Evolutionary conservation across 2,888 invertebrate species (phyloP).

Genomic region (Tetanocera ferruginea): DNA sequence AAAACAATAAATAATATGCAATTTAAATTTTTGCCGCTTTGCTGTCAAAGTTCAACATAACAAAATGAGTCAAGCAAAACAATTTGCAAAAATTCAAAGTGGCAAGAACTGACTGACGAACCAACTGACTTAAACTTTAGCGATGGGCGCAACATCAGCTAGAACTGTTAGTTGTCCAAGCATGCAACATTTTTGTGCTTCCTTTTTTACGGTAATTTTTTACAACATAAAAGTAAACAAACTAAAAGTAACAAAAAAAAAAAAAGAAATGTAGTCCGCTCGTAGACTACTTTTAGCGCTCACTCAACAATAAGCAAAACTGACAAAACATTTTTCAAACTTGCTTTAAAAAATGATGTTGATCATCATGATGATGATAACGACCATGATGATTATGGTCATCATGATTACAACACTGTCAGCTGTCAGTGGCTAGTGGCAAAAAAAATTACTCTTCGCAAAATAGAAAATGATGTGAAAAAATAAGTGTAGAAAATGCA

Average conservation of each 20-base stretch:
- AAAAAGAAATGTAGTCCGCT: too few species aligned
- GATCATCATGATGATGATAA: too few species aligned
- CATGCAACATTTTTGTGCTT: too few species aligned
- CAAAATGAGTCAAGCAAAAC: constrained; percentile 13
- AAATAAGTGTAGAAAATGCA: background rate
- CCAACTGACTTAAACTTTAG: background rate
- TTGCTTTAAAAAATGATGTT: constrained; percentile 17
- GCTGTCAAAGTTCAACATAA: constrained; percentile 16
- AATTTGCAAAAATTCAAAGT: constrained; percentile 20
- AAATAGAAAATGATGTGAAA: background rate
- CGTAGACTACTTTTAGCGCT: too few species aligned
- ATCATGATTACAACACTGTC: constrained; percentile 23
- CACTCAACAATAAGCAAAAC: constrained; percentile 15
- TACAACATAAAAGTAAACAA: too few species aligned
- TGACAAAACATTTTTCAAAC: constrained; percentile 28
- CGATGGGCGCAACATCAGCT: too few species aligned
- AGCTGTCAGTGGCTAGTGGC: background rate
- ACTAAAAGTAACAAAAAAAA: too few species aligned
- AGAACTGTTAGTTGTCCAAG: too few species aligned
- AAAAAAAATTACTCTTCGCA: background rate
- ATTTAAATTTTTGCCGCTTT: too few species aligned
- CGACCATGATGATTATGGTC: too few species aligned
- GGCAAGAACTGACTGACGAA: background rate
- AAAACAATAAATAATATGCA: too few species aligned
- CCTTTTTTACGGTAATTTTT: too few species aligned